phyloP scores from a whole-genome alignment of 2,888 invertebrate genomes.

The Ernsta delagoae region DNA sequence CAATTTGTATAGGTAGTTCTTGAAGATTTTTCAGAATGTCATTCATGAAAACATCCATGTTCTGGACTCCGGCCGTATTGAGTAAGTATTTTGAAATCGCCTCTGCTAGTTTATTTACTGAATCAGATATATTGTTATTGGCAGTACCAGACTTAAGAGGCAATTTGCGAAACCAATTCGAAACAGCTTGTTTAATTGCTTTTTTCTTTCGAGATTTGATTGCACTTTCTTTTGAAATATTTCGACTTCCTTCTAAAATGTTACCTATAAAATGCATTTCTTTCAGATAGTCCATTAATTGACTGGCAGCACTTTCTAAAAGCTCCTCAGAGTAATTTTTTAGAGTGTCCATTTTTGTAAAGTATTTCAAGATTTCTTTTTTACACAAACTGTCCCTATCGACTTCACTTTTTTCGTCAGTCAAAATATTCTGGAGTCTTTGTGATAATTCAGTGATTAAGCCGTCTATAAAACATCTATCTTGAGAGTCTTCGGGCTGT shows the following conservation, averaged over 20 bases:
- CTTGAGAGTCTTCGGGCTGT: constrained; percentile 35
- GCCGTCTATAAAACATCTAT: constrained; percentile 36
- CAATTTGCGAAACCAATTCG: constrained; percentile 43
- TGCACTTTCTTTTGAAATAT: not conserved
- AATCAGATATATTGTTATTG: constrained; percentile 38
- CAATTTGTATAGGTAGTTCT: constrained; percentile 42
- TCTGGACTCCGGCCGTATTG: constrained; percentile 10
- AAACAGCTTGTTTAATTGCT: constrained; percentile 42
- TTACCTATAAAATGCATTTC: not conserved
- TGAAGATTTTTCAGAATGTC: constrained; percentile 45
- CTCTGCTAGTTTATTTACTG: constrained; percentile 26
- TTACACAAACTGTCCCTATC: constrained; percentile 13
- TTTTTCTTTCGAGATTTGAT: constrained; percentile 3
- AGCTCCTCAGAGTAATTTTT: not conserved
- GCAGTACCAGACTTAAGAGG: constrained; percentile 37
- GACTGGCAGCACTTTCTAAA: constrained; percentile 8
- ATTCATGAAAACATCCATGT: constrained; percentile 36
- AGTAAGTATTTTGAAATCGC: constrained; percentile 15
- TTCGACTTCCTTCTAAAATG: not conserved
- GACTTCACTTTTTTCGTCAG: not conserved
- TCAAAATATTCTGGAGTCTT: constrained; percentile 21
- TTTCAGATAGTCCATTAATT: constrained; percentile 18
- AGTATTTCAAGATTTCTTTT: constrained; percentile 13
- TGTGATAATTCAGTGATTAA: constrained; percentile 14
- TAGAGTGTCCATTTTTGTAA: constrained; percentile 7